Evolutionary conservation across 2,113 vertebrate species (phyloP).

Genomic region (Odontesthes bonariensis): DNA sequence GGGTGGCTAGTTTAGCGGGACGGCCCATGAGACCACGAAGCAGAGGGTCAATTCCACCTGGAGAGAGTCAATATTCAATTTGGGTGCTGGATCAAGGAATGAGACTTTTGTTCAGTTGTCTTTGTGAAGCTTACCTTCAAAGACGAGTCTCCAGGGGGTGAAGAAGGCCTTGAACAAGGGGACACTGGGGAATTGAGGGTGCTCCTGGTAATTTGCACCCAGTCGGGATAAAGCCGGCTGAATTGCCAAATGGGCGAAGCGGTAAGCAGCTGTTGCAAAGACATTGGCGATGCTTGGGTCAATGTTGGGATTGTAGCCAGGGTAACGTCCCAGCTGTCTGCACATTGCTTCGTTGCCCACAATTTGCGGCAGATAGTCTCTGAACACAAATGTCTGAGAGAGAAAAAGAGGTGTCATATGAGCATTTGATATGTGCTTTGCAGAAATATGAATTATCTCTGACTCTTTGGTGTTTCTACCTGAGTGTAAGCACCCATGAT

Average conservation of each 20-base stretch:
- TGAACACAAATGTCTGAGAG: conserved; percentile 88
- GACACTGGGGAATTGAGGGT: conserved; percentile 71
- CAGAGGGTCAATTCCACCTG: conserved; percentile 88
- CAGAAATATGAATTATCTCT: background rate
- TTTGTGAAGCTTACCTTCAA: conserved; percentile 81
- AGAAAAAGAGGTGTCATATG: background rate
- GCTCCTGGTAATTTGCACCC: conserved; percentile 76
- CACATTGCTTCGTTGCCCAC: conserved; percentile 62
- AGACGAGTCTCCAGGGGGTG: conserved; percentile 88
- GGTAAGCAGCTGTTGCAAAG: conserved; percentile 90
- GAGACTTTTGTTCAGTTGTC: background rate
- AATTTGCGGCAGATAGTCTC: conserved; percentile 88
- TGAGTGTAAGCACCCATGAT: conserved; percentile 83
- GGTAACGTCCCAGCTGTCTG: conserved; percentile 78
- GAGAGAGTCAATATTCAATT: conserved; percentile 1
- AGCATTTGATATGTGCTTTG: background rate
- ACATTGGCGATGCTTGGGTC: conserved; percentile 88
- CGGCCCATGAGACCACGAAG: conserved; percentile 82
- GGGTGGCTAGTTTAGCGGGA: conserved; percentile 85
- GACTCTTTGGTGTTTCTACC: conserved; percentile 56
- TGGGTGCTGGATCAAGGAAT: background rate
- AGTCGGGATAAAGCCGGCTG: conserved; percentile 85
- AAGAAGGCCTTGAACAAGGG: conserved; percentile 85
- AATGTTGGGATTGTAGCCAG: conserved; percentile 79
- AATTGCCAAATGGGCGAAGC: conserved; percentile 88